Conservation (phyloP, 2,113 vertebrate genomes). For the Aspidoscelis tigris region DNA sequence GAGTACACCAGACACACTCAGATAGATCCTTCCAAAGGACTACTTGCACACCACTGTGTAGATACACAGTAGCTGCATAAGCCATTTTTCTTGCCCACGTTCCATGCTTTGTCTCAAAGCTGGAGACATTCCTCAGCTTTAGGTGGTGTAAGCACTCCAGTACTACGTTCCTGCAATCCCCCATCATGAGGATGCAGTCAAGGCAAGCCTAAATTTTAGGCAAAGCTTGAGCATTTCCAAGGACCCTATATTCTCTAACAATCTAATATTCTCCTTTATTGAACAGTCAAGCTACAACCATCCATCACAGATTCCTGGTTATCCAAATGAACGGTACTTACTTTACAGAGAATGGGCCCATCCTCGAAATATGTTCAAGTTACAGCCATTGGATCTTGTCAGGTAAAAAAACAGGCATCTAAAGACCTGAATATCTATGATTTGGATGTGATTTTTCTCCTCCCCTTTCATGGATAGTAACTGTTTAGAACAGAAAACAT, state of each 20-base stretch:
- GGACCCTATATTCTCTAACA: neutral
- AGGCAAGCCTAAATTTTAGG: too few relatives aligned
- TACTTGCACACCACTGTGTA: too few relatives aligned
- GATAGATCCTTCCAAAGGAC: too few relatives aligned
- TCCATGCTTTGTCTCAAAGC: too few relatives aligned
- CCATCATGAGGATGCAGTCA: too few relatives aligned
- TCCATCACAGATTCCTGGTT: constrained; percentile 76
- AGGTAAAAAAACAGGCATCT: constrained; percentile 73
- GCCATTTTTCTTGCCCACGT: too few relatives aligned
- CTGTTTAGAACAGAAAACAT: neutral
- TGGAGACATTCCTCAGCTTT: too few relatives aligned
- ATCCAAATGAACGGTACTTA: constrained; percentile 85
- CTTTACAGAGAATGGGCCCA: constrained; percentile 92
- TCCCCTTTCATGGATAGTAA: neutral
- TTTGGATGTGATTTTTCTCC: neutral
- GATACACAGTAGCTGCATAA: too few relatives aligned
- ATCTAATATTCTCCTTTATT: constrained; percentile 45
- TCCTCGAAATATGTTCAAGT: constrained; percentile 91
- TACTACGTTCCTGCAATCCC: too few relatives aligned
- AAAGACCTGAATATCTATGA: neutral
- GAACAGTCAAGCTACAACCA: constrained; percentile 82
- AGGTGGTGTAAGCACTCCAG: too few relatives aligned
- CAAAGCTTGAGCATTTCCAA: neutral
- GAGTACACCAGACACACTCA: too few relatives aligned
- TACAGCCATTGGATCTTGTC: constrained; percentile 91